These are phyloP conservation scores for Brachypalpus laphriformis DNA, from an alignment of 2,888 invertebrate genomes.

Conservation along the genomic window DNA sequence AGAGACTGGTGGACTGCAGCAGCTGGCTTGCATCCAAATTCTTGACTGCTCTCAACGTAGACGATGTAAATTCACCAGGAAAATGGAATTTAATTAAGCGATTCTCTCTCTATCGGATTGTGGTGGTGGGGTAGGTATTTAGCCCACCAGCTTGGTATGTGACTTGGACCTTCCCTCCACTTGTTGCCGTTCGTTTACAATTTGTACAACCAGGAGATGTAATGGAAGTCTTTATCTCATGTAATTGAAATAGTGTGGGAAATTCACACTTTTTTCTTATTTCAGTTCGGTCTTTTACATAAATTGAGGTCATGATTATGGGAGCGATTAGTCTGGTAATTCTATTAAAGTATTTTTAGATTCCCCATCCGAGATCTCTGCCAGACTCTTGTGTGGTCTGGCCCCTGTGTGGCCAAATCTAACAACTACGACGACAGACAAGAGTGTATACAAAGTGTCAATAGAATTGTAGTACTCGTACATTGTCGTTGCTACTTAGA, in stretches of 20 bases:
- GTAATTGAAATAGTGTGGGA: not conserved
- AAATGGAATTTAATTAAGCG: constrained; percentile 71
- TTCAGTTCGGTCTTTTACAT: not conserved
- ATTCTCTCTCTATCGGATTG: not conserved
- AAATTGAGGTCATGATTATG: constrained; percentile 64
- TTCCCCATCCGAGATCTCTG: too few relatives aligned
- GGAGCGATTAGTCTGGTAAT: constrained; percentile 64
- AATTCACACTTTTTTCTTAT: not conserved
- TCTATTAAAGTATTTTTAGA: constrained; percentile 21
- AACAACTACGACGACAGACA: constrained; percentile 1
- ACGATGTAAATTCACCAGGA: constrained; percentile 59
- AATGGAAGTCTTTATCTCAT: not conserved
- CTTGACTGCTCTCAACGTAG: constrained; percentile 19
- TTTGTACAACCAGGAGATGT: not conserved
- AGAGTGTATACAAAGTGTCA: constrained; percentile 43
- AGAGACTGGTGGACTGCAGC: not conserved
- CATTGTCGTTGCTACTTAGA: constrained; percentile 24
- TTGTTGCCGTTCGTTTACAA: not conserved
- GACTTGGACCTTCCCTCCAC: not conserved
- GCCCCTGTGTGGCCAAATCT: not conserved
- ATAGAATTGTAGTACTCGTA: constrained; percentile 23
- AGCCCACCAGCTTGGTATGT: constrained; percentile 9
- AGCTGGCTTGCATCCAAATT: constrained; percentile 65
- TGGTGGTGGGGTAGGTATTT: constrained; percentile 25
- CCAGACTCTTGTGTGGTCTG: too few relatives aligned